Conservation (phyloP, 2,797 vertebrate genomes). For the Pipistrellus pipistrellus region DNA sequence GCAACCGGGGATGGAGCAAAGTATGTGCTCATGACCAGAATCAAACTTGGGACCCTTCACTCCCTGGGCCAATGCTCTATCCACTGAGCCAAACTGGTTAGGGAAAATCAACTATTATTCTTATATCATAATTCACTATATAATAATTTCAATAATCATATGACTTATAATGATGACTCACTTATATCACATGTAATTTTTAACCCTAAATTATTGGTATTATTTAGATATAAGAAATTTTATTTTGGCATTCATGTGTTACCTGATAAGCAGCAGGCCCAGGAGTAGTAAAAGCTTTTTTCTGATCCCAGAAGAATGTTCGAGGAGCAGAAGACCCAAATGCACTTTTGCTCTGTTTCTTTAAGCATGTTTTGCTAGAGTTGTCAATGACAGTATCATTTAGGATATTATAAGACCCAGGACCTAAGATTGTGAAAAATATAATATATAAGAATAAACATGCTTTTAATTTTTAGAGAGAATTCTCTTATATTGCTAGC, state of each 20-base stretch:
- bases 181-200: slow-evolving; percentile 1
- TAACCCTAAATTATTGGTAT: neutral
- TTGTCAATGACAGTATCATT: slow-evolving; percentile 51
- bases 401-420: slow-evolving; percentile 85
- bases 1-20: too few species aligned
- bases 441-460: slow-evolving; percentile 48
- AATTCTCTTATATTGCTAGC: neutral
- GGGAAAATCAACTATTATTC: neutral
- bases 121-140: neutral
- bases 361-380: slow-evolving; percentile 18
- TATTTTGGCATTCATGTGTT: slow-evolving; percentile 58
- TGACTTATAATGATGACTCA: neutral
- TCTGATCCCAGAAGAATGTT: slow-evolving; percentile 79
- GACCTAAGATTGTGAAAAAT: slow-evolving; percentile 82
- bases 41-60: too few species aligned
- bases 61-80: too few species aligned
- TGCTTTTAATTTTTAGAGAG: slow-evolving; percentile 39
- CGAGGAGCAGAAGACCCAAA: slow-evolving; percentile 88
- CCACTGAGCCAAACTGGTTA: too few species aligned
- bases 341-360: slow-evolving; percentile 65
- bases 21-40: too few species aligned
- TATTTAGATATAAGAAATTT: neutral
- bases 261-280: slow-evolving; percentile 90
- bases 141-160: neutral
- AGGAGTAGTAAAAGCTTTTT: slow-evolving; percentile 80